Percentiles rank a stretch among this genome's conserved stretches.
These are phyloP conservation scores for Lineus longissimus DNA, from an alignment of 1,140 invertebrate genomes.

Conservation along the genomic window DNA sequence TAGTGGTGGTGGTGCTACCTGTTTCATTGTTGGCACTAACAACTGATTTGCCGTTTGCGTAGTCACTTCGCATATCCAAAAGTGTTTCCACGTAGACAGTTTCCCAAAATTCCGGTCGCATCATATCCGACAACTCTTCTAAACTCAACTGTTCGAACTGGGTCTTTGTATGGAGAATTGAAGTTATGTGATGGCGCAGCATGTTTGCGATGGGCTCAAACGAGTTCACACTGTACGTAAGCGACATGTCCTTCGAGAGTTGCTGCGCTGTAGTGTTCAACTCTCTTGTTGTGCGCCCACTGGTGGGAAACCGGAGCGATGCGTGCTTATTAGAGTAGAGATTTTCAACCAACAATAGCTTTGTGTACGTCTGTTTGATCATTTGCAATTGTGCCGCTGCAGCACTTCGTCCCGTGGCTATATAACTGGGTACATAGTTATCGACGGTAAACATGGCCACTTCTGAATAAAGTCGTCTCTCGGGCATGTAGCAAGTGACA, in stretches of 20 bases:
- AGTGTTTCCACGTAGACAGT: background rate
- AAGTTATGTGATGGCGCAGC: background rate
- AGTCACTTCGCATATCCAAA: background rate
- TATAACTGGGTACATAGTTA: background rate
- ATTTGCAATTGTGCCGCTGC: background rate
- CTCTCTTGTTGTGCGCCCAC: too few relatives aligned
- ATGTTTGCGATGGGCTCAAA: too few relatives aligned
- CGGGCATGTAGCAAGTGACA: background rate
- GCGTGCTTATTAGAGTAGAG: too few relatives aligned
- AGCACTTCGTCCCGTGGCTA: background rate
- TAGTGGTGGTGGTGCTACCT: background rate
- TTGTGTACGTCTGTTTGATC: background rate
- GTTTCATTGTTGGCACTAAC: background rate
- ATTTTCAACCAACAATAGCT: background rate
- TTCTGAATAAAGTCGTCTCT: background rate
- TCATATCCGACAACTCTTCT: background rate
- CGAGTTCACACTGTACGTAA: too few relatives aligned
- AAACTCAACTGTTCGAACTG: background rate
- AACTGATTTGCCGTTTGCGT: background rate
- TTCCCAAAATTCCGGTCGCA: constrained; percentile 1
- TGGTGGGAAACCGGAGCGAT: too few relatives aligned
- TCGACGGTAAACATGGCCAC: background rate
- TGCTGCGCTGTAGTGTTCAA: too few relatives aligned
- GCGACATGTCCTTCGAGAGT: too few relatives aligned
- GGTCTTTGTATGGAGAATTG: background rate